A percentile compares a stretch with the other conserved stretches of the same genome.
phyloP scores from a whole-genome alignment of 1,140 invertebrate genomes.

The Drosophila malerkotliana region DNA sequence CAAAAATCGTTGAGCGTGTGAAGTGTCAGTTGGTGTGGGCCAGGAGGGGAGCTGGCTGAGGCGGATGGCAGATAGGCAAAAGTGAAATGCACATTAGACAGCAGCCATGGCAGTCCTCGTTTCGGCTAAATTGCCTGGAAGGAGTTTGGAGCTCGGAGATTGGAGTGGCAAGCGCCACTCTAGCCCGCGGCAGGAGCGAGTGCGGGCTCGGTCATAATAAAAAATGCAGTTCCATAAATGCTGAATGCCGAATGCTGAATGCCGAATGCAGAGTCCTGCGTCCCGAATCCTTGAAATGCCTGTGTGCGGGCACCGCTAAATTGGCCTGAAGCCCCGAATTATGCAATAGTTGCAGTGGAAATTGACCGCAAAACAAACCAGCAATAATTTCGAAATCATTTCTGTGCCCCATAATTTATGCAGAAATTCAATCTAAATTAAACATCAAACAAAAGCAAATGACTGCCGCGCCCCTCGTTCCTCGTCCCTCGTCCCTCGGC shows the following conservation, averaged over 20 bases:
- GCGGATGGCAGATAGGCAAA: constrained; percentile 9
- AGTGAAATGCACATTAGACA: constrained; percentile 44
- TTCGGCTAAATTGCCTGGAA: constrained; percentile 43
- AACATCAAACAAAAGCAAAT: constrained; percentile 50
- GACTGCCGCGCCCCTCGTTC: background rate
- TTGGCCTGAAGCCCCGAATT: constrained; percentile 40
- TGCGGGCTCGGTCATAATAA: constrained; percentile 1
- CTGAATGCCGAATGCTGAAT: constrained; percentile 9
- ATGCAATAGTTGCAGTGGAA: constrained; percentile 44
- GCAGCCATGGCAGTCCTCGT: constrained; percentile 36
- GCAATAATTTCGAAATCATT: constrained; percentile 61
- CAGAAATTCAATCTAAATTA: constrained; percentile 72
- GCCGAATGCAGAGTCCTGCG: background rate
- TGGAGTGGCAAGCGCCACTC: background rate
- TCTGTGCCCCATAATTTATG: constrained; percentile 58
- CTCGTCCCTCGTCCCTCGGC: background rate
- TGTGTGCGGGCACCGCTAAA: constrained; percentile 21
- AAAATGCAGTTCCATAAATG: constrained; percentile 27
- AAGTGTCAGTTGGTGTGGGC: constrained; percentile 47
- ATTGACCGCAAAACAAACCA: constrained; percentile 61
- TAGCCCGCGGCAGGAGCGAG: background rate
- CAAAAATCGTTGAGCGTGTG: constrained; percentile 68
- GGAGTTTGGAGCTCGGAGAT: constrained; percentile 3
- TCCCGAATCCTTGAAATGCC: constrained; percentile 14
- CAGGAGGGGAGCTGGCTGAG: background rate